A percentile compares a stretch with the other conserved stretches of the same genome.
phyloP scores from a whole-genome alignment of 2,888 invertebrate genomes.

The Frankliniella intonsa region DNA sequence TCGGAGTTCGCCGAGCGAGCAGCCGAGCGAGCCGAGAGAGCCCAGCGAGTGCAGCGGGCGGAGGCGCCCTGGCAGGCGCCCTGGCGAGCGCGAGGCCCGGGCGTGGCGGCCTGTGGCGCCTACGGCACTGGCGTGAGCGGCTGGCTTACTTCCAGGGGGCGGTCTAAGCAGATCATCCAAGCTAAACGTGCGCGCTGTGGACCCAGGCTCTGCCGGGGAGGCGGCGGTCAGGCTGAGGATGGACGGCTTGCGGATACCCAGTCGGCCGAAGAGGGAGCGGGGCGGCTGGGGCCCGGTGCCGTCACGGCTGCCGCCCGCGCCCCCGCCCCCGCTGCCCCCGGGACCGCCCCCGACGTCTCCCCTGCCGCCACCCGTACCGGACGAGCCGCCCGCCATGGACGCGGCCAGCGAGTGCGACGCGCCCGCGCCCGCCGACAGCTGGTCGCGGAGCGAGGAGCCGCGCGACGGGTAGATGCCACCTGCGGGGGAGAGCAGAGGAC shows the following conservation, averaged over 20 bases:
- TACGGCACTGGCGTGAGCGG: constrained; percentile 18
- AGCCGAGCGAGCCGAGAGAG: constrained; percentile 14
- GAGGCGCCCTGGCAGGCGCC: constrained; percentile 7
- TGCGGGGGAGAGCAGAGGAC: background rate
- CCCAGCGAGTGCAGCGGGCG: constrained; percentile 13
- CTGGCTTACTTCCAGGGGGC: constrained; percentile 72
- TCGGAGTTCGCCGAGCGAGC: constrained; percentile 23
- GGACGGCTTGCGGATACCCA: constrained; percentile 84
- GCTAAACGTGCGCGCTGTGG: constrained; percentile 69
- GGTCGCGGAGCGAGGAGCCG: constrained; percentile 58
- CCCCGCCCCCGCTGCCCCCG: constrained; percentile 45
- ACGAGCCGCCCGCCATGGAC: constrained; percentile 31
- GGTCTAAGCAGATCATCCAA: constrained; percentile 83
- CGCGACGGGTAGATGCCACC: constrained; percentile 31
- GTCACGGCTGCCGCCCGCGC: constrained; percentile 32
- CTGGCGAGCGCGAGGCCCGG: background rate
- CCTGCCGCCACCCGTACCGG: constrained; percentile 43
- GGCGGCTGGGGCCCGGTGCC: constrained; percentile 41
- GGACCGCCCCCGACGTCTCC: constrained; percentile 46
- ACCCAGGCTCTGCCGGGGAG: constrained; percentile 38
- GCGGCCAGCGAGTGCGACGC: constrained; percentile 34
- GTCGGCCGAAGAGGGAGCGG: constrained; percentile 72
- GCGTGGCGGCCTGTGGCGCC: background rate
- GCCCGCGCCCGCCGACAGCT: constrained; percentile 50
- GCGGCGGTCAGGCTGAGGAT: constrained; percentile 70